Percentiles rank a stretch among this genome's conserved stretches.
Conservation (phyloP, 2,113 vertebrate species). For the Meleagris gallopavo region DNA sequence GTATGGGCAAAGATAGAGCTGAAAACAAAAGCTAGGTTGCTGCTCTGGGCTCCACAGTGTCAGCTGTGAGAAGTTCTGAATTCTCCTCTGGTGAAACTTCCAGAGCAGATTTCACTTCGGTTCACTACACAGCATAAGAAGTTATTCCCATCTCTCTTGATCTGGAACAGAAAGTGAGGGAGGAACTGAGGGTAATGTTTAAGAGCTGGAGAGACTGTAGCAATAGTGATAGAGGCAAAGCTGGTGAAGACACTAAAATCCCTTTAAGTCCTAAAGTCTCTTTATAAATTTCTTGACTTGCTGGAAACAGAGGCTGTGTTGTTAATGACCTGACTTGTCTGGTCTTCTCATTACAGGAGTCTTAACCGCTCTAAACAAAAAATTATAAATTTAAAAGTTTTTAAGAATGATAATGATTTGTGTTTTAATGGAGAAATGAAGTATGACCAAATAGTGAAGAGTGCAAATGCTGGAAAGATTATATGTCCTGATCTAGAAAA, state of each 20-base stretch:
- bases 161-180: background rate
- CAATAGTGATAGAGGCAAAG: background rate
- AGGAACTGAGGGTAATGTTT: background rate
- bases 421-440: conserved; percentile 70
- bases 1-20: rapidly evolving
- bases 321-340: background rate
- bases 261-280: background rate
- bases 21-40: background rate
- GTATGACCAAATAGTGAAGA: conserved; percentile 44
- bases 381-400: conserved; percentile 60
- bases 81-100: background rate
- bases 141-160: background rate
- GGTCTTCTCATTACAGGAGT: conserved; percentile 74
- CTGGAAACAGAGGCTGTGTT: background rate
- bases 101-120: background rate
- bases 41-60: background rate
- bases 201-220: background rate
- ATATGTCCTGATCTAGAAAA: conserved; percentile 80
- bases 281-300: background rate
- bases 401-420: conserved; percentile 64
- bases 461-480: conserved; percentile 59
- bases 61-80: background rate
- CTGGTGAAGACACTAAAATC: background rate
- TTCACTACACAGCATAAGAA: background rate
- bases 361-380: conserved; percentile 50